Percentiles rank a stretch among this genome's conserved stretches.
Conservation (phyloP, 2,113 vertebrate genomes). For the Salvelinus sp. region DNA sequence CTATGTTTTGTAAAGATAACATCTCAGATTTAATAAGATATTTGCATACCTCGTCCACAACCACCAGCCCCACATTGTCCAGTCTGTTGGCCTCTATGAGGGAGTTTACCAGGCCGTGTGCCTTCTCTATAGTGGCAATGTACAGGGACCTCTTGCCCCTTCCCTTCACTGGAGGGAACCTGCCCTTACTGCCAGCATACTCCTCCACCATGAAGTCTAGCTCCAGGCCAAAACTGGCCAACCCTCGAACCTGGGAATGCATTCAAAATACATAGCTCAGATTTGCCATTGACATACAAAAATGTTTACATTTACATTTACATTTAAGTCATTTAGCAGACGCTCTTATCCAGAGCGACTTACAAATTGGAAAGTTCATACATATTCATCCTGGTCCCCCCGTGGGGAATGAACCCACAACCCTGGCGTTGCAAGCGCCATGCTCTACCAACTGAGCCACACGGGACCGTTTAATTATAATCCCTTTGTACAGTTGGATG, state of each 20-base stretch:
- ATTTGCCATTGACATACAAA: not conserved
- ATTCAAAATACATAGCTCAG: not conserved
- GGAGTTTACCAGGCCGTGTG: constrained; percentile 89
- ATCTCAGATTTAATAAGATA: not conserved
- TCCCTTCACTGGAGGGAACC: constrained; percentile 88
- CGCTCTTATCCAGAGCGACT: no score
- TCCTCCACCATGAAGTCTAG: constrained; percentile 95
- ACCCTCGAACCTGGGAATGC: constrained; percentile 78
- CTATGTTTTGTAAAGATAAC: not conserved
- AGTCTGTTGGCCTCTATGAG: constrained; percentile 85
- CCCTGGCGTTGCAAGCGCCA: no score
- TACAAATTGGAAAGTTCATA: no score
- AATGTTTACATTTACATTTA: no score
- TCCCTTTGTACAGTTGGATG: no score
- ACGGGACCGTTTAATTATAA: not conserved
- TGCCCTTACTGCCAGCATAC: constrained; percentile 94
- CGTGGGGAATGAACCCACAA: no score
- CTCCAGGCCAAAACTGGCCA: constrained; percentile 89
- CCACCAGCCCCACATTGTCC: constrained; percentile 81
- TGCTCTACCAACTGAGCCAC: no score
- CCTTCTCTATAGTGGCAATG: constrained; percentile 93
- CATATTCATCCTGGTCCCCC: no score
- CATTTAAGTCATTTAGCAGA: no score
- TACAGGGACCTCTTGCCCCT: constrained; percentile 83
- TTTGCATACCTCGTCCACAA: constrained; percentile 88